Base-by-base conservation (phyloP, 2,113 vertebrate species). In the Paralichthys olivaceus region DNA sequence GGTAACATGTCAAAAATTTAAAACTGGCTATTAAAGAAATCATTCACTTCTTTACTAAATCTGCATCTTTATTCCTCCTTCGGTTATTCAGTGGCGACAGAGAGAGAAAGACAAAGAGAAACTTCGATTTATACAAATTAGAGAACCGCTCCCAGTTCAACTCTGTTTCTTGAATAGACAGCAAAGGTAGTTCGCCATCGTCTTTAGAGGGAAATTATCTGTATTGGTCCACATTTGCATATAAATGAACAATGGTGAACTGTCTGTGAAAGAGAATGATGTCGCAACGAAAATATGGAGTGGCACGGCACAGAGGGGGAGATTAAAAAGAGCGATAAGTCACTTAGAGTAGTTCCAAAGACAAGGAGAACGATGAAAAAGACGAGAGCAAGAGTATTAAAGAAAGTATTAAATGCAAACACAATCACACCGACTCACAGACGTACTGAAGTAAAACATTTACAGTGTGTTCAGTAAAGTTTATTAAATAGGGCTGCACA, bases 231-330 rank as follows among this genome's bases (percentile, higher is more conserved):
- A 59, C 87, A 92, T 90, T 91, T 91, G 86, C 86, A 91, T 91
- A 77, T 89, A 90, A 91, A 91, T 89, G 87, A 91, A 80, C 64
- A 72, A 75, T 74, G 69, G 60, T 84, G 78, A 89, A 84, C 81
- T 84, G 79, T 86, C 79, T 77, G 70, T 22, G 59, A 81, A 79
- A 76, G 69, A 51, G 60, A 68, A 79, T 22, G 75, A 78, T 71
- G 86, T 68, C 13, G 37, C 67, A 58, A 74, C 28, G 40, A 23
- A 85, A 74, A 85, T 84, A 69, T 69, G 56, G 71, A 84, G 68
- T 78, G 75, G 22, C 72, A 62, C 17, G 57, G 40, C 61, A 65
- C 65, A 75, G 70, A 73, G 8, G 57, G 80, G 57, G 51, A 78
- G 69, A 84, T 69, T 37, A 57, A 23, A 58, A 9, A 15, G 15